Evolutionary conservation across 2,797 vertebrate genomes (phyloP).

Genomic region (Ispidina picta): DNA sequence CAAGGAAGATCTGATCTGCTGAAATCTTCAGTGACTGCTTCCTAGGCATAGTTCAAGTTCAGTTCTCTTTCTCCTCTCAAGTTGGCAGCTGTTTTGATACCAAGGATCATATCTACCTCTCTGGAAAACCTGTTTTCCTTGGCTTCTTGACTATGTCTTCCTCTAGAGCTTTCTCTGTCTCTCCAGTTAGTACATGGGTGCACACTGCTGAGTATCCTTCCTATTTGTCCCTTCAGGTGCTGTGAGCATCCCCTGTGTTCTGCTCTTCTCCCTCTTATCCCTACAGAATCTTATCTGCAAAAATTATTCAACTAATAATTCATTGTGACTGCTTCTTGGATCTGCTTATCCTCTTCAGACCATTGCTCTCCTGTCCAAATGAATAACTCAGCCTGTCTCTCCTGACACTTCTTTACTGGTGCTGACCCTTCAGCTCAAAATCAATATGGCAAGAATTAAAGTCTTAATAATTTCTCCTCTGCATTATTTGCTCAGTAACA

Average conservation of each 20-base stretch:
- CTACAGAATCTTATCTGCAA: background rate
- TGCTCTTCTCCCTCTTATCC: background rate
- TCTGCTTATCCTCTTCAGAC: conserved; percentile 5
- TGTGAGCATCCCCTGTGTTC: background rate
- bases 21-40: background rate
- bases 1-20: background rate
- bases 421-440: conserved; percentile 30
- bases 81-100: background rate
- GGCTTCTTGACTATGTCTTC: background rate
- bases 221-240: background rate
- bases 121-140: background rate
- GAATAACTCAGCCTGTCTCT: conserved; percentile 12
- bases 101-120: background rate
- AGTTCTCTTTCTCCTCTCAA: background rate
- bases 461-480: conserved; percentile 49
- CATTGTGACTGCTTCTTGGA: conserved; percentile 2
- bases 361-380: conserved; percentile 14
- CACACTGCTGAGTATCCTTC: background rate
- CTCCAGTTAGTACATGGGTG: background rate
- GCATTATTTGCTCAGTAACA: background rate
- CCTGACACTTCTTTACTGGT: conserved; percentile 10
- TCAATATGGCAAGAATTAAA: conserved; percentile 55
- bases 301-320: conserved; percentile 38
- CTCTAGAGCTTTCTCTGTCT: background rate
- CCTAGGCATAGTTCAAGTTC: background rate